Percentiles rank a stretch among this genome's conserved stretches.
These are phyloP conservation scores for Agrilus mali DNA, from an alignment of 2,888 invertebrate genomes.

Conservation along the genomic window DNA sequence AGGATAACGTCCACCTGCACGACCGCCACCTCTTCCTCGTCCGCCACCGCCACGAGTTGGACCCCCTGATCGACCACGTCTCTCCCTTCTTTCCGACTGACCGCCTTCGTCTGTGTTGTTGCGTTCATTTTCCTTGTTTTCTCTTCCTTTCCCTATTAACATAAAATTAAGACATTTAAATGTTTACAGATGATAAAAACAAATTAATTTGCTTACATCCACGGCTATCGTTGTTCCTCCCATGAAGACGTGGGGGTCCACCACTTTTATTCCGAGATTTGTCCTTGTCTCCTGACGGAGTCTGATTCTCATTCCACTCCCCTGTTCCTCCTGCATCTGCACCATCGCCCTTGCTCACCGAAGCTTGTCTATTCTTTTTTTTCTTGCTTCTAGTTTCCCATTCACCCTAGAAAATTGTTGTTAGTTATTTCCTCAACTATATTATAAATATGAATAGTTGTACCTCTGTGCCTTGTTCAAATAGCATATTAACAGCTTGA, in stretches of 20 bases:
- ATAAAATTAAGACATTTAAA: not conserved
- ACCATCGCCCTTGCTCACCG: constrained; percentile 31
- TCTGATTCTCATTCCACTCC: constrained; percentile 17
- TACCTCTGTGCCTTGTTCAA: constrained; percentile 51
- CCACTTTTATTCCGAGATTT: constrained; percentile 30
- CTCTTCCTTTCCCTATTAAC: constrained; percentile 17
- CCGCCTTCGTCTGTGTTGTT: constrained; percentile 27
- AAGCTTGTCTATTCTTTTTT: constrained; percentile 61
- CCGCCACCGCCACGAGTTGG: constrained; percentile 37
- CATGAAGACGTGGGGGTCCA: constrained; percentile 40
- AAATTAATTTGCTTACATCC: constrained; percentile 10
- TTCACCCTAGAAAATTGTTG: constrained; percentile 47
- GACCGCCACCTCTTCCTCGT: constrained; percentile 36
- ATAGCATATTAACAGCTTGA: constrained; percentile 66
- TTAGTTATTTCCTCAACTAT: not conserved
- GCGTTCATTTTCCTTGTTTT: constrained; percentile 27
- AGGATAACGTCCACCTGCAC: constrained; percentile 32
- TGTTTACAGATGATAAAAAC: not conserved
- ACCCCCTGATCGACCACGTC: constrained; percentile 38
- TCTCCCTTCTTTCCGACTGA: constrained; percentile 28
- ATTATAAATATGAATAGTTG: not conserved
- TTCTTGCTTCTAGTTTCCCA: constrained; percentile 79
- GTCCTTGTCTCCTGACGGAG: constrained; percentile 28
- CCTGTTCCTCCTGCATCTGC: constrained; percentile 23
- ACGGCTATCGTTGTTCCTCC: constrained; percentile 35